Base-by-base conservation (phyloP, 2,888 invertebrate species). In the Polydrusus pterygomalis region DNA sequence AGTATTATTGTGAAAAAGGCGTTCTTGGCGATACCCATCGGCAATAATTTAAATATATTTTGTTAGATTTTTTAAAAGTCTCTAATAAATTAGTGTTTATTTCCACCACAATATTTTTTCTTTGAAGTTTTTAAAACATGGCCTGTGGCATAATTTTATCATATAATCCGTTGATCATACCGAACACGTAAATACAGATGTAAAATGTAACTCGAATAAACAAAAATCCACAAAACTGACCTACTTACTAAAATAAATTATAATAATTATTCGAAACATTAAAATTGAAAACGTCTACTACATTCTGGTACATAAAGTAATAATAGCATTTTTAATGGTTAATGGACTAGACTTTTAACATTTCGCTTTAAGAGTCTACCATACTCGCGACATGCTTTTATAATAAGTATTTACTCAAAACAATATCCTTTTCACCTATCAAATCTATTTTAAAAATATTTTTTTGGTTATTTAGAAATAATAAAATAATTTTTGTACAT, bases 161-260 rank as follows among this genome's bases (percentile, higher is more conserved):
- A 56, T 25, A 30, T 56, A 34, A 6, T 56, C 11, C 3, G 30
- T 25, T 30, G 30, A 56, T 13, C 6, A 56, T 30, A 56, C 15
- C 1, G 20, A 20, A 18, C 18, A 51, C n/a, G 18, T 18, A n/a
- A n/a, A n/a, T n/a, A 11, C 13, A 17, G 34, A 34, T 58, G 58
- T 58, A 15, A 17, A 56, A 58, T 58, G 0, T 38, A 47, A 8
- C 47, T 64, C 17, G 64, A 9, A 47, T 20, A 64, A 25, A 47
- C 15, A 49, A 11, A 34, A n/a, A 49, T 49, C 20, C 17, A 34
- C 25, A 64, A 15, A 64, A 64, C 64, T 64, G 64, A 64, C 64
- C 64, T 47, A 30, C 30, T 64, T 64, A 64, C 64, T 47, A 49
- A 64, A 64, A 64, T 64, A 64, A 64, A 47, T 64, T 64, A 64